Evolutionary conservation across 2,113 vertebrate species (phyloP).

Genomic region (Melanerpes aurifrons): DNA sequence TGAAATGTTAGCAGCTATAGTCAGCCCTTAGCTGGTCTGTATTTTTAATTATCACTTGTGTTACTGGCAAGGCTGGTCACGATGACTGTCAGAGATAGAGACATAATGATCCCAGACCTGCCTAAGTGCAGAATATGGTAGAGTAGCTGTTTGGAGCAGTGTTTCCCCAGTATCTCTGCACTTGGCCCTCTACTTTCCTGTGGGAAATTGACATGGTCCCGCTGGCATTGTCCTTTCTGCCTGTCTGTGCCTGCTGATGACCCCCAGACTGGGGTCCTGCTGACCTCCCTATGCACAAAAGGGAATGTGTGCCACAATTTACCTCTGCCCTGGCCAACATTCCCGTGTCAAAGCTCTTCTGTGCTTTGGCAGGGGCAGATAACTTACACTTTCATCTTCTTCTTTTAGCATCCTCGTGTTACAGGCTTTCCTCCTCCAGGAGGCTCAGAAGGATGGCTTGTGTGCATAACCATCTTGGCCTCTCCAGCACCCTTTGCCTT

Average conservation of each 20-base stretch:
- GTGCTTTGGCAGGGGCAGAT: accelerated
- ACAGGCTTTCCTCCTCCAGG: neutral
- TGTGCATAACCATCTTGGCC: neutral
- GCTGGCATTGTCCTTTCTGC: neutral
- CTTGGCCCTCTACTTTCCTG: neutral
- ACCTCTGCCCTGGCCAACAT: neutral
- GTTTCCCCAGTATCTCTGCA: accelerated
- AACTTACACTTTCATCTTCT: neutral
- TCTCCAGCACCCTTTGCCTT: neutral
- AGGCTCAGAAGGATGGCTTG: neutral
- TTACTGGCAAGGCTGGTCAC: neutral
- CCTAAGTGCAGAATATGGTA: neutral
- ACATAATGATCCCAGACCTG: neutral
- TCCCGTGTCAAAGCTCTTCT: neutral
- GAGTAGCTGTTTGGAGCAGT: neutral
- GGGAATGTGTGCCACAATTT: neutral
- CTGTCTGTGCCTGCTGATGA: neutral
- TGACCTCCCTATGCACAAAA: neutral
- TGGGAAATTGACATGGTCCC: neutral
- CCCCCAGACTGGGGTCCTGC: neutral
- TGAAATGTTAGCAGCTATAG: neutral
- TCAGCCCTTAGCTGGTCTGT: neutral
- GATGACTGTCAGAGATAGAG: neutral
- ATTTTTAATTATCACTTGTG: neutral
- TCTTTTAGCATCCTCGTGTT: neutral